Evolutionary conservation across 2,888 invertebrate species (phyloP).

Genomic region (Chrysolina oricalcia): DNA sequence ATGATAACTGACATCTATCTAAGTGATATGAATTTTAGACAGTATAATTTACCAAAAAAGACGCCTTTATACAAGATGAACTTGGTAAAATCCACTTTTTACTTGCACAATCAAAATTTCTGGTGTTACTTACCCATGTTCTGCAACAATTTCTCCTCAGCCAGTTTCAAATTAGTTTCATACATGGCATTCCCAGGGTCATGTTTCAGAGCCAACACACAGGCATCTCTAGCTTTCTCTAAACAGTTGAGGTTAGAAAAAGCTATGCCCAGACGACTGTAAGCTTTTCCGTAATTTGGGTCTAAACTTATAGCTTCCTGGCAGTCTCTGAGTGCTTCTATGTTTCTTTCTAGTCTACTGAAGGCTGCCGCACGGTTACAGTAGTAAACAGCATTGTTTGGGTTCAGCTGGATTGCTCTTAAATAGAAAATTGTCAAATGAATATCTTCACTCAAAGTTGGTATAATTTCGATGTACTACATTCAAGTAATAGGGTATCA

Average conservation of each 20-base stretch:
- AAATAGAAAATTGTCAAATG: constrained; percentile 58
- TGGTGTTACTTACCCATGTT: constrained; percentile 52
- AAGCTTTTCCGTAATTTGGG: constrained; percentile 95
- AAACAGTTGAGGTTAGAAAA: constrained; percentile 88
- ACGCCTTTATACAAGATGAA: too few relatives aligned
- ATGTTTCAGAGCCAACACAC: constrained; percentile 88
- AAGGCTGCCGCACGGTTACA: constrained; percentile 98
- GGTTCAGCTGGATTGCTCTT: constrained; percentile 91
- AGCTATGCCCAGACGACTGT: constrained; percentile 92
- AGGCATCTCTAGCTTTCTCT: constrained; percentile 89
- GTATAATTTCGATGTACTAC: too few relatives aligned
- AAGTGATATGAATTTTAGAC: too few relatives aligned
- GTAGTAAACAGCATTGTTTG: constrained; percentile 93
- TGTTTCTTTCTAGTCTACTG: constrained; percentile 89
- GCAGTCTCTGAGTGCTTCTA: constrained; percentile 92
- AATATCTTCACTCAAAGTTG: neutral
- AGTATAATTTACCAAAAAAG: too few relatives aligned
- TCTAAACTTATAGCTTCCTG: constrained; percentile 91
- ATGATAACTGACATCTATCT: too few relatives aligned
- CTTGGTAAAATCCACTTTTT: too few relatives aligned
- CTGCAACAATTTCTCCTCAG: constrained; percentile 77
- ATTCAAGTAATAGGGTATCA: too few relatives aligned
- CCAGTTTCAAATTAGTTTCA: constrained; percentile 87
- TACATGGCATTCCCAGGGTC: constrained; percentile 96
- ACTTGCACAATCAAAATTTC: neutral